These are phyloP conservation scores for Oplegnathus fasciatus DNA, from an alignment of 2,113 vertebrate genomes.

Conservation along the genomic window DNA sequence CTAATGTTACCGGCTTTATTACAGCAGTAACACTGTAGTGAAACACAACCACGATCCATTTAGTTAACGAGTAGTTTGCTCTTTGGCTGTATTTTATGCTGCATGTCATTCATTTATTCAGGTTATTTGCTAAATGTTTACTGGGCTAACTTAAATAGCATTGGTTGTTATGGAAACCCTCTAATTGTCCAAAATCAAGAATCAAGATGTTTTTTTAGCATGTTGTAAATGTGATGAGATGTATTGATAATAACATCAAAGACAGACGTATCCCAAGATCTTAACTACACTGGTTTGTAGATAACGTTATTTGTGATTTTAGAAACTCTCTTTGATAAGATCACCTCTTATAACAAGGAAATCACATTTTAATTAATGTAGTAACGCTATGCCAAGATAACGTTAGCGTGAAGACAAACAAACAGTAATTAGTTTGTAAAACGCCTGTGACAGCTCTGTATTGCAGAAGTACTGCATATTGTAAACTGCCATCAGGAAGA, in stretches of 20 bases:
- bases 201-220: not conserved
- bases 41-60: not conserved
- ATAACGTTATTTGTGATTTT: not conserved
- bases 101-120: not conserved
- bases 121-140: not conserved
- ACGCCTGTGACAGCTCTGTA: not conserved
- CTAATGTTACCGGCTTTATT: slow-evolving; percentile 52
- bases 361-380: not conserved
- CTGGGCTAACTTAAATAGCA: not conserved
- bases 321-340: not conserved
- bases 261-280: too few relatives aligned
- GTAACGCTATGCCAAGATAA: not conserved
- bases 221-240: not conserved
- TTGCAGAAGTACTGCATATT: slow-evolving; percentile 5
- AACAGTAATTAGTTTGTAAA: not conserved
- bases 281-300: too few relatives aligned
- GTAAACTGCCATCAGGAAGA: not conserved
- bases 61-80: not conserved
- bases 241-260: not conserved
- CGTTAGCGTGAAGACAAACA: not conserved
- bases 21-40: not conserved
- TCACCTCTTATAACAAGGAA: not conserved
- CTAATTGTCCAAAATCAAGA: not conserved
- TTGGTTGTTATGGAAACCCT: slow-evolving; percentile 7
- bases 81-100: not conserved